These are phyloP conservation scores for Rhingia rostrata DNA, from an alignment of 2,888 invertebrate species.

Conservation along the genomic window DNA sequence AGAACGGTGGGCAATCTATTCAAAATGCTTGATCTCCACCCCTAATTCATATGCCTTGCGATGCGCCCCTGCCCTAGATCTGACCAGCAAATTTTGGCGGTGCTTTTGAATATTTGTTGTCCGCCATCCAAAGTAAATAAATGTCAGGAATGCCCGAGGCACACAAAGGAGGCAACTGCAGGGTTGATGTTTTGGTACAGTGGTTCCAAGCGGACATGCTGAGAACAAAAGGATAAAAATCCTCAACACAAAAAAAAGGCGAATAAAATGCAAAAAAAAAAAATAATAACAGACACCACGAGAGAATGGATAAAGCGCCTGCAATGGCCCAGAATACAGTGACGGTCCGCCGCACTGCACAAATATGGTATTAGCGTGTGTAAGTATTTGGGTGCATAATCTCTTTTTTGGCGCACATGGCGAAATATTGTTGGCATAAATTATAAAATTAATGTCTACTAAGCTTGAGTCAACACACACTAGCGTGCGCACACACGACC, in stretches of 20 bases:
- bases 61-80: constrained; percentile 17
- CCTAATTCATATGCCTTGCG: constrained; percentile 36
- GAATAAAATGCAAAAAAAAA: constrained; percentile 23
- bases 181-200: constrained; percentile 69
- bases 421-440: constrained; percentile 74
- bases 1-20: constrained; percentile 24
- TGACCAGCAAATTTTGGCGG: constrained; percentile 68
- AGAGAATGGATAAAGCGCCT: constrained; percentile 46
- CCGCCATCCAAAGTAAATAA: constrained; percentile 73
- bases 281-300: neutral
- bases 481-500: neutral
- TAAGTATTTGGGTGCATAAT: constrained; percentile 71
- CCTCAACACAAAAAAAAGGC: neutral
- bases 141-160: constrained; percentile 55
- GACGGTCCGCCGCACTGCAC: constrained; percentile 72
- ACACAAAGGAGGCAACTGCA: constrained; percentile 33
- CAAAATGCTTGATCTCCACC: constrained; percentile 53
- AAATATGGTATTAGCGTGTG: constrained; percentile 73
- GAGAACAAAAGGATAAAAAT: constrained; percentile 70
- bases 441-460: constrained; percentile 74
- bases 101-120: constrained; percentile 72
- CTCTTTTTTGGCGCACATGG: constrained; percentile 74
- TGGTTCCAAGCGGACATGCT: constrained; percentile 69
- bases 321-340: constrained; percentile 58
- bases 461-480: constrained; percentile 71